Base-by-base conservation (phyloP, 2,797 vertebrate species). In the Oophaga sylvatica region DNA sequence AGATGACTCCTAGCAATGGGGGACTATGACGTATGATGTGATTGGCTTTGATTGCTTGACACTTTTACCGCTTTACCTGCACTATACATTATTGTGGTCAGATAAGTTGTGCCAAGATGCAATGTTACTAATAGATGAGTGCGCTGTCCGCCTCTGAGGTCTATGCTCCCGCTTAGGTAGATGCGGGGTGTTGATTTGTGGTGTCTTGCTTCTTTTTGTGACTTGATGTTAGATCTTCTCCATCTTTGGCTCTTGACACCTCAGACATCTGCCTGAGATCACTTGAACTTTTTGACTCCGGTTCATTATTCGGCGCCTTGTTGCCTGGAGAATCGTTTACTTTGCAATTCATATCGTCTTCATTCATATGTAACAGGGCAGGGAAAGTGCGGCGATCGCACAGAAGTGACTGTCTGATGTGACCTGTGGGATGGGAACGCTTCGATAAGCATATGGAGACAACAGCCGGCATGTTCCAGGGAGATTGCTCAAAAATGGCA, bases 321-420 rank as follows among this genome's bases (percentile, higher is more conserved):
- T 31, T 16, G 19, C 56, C 76, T 26, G 45, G 45, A 3, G 0
- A 26, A 77, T 65, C 12, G 10, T 35, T 22, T 60, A 45, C 75
- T 89, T 81, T 82, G 60, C 70, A 88, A 80, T 59, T 88, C 70
- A 65, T 48, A 48, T 31, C 1, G 15, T 48, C 29, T 53, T 81
- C 83, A 88, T 88, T 82, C 79, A 85, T 88, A 76, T 88, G 80
- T 88, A 85, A 20, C 59, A 81, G 79, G 83, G 62, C 63, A 45
- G 79, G 35, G 53, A 83, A 59, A 83, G 70, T 13, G 48, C 79
- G 5, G 16, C 78, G 73, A 79, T 67, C 67, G 70, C 62, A 53
- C 48, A 83, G 76, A 79, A 9, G 20, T 62, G 11, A 81, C 59
- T 67, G 87, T 65, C 57, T 56, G 80, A 86, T 76, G 83, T 83